Percentiles rank a stretch among this genome's conserved stretches.
Conservation (phyloP, 2,113 vertebrate genomes). For the Nyctereutes procyonoides region DNA sequence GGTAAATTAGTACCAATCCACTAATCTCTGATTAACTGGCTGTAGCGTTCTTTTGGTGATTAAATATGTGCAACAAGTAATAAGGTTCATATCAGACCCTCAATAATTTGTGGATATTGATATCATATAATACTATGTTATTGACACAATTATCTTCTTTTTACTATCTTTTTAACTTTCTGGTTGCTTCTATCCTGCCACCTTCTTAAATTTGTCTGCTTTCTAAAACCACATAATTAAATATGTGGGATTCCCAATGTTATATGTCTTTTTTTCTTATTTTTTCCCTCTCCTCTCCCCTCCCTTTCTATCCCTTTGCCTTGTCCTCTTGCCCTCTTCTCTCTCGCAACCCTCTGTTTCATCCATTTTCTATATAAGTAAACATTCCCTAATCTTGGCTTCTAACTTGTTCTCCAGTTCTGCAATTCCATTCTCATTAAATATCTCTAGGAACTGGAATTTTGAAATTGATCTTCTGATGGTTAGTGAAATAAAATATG, state of each 20-base stretch:
- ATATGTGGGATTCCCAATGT: background rate
- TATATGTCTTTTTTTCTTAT: background rate
- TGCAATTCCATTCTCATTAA: background rate
- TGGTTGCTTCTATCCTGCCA: background rate
- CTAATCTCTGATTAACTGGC: background rate
- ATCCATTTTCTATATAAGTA: background rate
- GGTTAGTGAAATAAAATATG: background rate
- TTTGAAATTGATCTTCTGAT: background rate
- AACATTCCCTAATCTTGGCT: background rate
- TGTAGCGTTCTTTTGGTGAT: background rate
- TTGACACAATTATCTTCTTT: background rate
- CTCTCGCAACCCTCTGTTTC: background rate
- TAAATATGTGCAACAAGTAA: background rate
- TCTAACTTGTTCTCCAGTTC: background rate
- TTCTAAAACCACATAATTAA: background rate
- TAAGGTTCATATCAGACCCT: background rate
- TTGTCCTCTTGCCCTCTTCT: background rate
- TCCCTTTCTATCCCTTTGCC: too few species aligned
- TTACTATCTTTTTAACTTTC: background rate
- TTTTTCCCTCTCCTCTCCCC: background rate
- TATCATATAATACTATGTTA: background rate
- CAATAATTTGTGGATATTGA: background rate
- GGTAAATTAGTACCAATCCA: background rate
- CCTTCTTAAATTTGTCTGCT: background rate
- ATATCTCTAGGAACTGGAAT: background rate